Percentiles rank a stretch among this genome's conserved stretches.
Evolutionary conservation across 1,140 invertebrate genomes (phyloP).

Genomic region (Sitophilus oryzae): DNA sequence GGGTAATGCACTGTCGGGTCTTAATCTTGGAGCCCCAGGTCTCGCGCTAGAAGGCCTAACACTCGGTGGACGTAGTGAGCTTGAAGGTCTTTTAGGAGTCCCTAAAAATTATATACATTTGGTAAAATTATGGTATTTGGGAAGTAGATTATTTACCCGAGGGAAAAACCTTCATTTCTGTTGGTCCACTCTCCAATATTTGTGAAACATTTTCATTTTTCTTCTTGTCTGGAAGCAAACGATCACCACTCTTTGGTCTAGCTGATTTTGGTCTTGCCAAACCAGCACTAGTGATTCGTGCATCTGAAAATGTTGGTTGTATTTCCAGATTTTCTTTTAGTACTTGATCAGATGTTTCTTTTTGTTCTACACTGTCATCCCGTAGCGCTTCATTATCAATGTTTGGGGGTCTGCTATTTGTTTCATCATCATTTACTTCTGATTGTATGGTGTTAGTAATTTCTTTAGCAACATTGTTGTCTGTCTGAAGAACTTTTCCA

Average conservation of each 20-base stretch:
- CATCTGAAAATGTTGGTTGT: constrained; percentile 8
- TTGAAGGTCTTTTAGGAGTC: constrained; percentile 43
- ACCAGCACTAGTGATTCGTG: constrained; percentile 14
- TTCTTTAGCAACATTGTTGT: neutral
- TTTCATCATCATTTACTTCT: neutral
- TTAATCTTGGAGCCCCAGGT: constrained; percentile 66
- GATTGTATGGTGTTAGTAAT: neutral
- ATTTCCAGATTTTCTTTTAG: no score
- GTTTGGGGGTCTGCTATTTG: neutral
- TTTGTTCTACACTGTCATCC: neutral
- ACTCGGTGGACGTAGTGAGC: constrained; percentile 56
- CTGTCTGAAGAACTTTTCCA: neutral
- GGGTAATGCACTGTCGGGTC: constrained; percentile 50
- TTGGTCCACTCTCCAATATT: neutral
- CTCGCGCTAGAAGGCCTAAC: constrained; percentile 68
- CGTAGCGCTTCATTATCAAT: neutral
- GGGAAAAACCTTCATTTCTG: constrained; percentile 15
- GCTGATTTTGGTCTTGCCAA: constrained; percentile 28
- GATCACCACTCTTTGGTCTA: constrained; percentile 31
- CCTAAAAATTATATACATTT: neutral
- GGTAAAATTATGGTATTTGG: neutral
- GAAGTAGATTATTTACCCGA: constrained; percentile 19
- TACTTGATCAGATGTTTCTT: no score
- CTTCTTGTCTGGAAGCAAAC: neutral
- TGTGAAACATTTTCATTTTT: no score